Conservation (phyloP, 2,113 vertebrate genomes). For the Epinephelus fuscoguttatus region DNA sequence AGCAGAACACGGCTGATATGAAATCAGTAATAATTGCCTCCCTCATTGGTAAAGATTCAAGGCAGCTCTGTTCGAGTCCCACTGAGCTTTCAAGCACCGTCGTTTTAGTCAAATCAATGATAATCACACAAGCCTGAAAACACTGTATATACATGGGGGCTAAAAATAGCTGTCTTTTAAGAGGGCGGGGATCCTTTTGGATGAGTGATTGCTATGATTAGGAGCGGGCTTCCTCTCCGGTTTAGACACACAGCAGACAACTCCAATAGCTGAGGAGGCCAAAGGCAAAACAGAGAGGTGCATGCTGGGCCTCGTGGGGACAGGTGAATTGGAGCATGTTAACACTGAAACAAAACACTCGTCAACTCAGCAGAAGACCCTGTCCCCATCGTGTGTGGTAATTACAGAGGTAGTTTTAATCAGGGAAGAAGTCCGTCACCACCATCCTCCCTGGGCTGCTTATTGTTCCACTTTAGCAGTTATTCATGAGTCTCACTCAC, state of each 20-base stretch:
- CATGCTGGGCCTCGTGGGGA: conserved; percentile 69
- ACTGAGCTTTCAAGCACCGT: conserved; percentile 40
- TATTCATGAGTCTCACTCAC: conserved; percentile 13
- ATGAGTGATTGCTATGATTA: conserved; percentile 73
- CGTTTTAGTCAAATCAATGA: conserved; percentile 60
- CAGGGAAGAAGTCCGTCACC: conserved; percentile 48
- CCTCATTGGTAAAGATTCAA: conserved; percentile 38
- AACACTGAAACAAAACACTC: conserved; percentile 77
- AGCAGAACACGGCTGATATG: conserved; percentile 51
- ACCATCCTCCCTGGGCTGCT: conserved; percentile 31
- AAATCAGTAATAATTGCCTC: conserved; percentile 66
- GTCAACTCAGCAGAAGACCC: conserved; percentile 68
- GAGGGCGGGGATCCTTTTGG: conserved; percentile 26
- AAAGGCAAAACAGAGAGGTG: conserved; percentile 59
- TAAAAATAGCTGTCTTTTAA: conserved; percentile 58
- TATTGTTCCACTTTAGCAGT: conserved; percentile 29
- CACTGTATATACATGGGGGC: conserved; percentile 30
- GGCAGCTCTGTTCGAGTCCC: conserved; percentile 43
- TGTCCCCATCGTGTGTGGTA: conserved; percentile 59
- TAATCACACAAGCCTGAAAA: conserved; percentile 57
- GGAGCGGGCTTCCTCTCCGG: conserved; percentile 58
- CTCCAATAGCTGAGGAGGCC: conserved; percentile 59
- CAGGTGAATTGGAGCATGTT: conserved; percentile 82
- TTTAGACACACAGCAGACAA: conserved; percentile 64
- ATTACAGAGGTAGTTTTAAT: conserved; percentile 75